These are phyloP conservation scores for Drosophila cyrtoloma DNA, from an alignment of 2,888 invertebrate genomes.

Conservation along the genomic window DNA sequence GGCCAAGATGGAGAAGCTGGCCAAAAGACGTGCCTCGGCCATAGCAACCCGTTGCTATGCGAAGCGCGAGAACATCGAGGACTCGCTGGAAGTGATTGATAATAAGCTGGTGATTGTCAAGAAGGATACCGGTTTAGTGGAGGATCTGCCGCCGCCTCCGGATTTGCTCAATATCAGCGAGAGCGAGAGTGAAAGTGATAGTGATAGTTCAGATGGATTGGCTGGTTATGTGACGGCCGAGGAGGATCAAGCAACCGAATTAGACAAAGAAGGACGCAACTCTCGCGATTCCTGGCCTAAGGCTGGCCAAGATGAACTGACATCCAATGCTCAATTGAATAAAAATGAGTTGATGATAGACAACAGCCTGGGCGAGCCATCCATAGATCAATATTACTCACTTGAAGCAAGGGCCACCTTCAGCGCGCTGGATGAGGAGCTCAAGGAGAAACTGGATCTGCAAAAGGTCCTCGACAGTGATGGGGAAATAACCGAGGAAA, in stretches of 20 bases:
- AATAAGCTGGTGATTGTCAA: constrained; percentile 79
- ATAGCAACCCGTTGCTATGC: constrained; percentile 75
- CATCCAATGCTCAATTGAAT: neutral
- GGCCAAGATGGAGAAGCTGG: constrained; percentile 53
- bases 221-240: constrained; percentile 54
- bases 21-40: constrained; percentile 50
- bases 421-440: constrained; percentile 71
- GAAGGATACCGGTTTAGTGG: constrained; percentile 69
- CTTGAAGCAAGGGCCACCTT: constrained; percentile 60
- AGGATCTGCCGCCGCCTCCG: constrained; percentile 71
- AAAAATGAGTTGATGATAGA: constrained; percentile 23
- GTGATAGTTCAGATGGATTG: constrained; percentile 23
- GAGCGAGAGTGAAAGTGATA: constrained; percentile 41
- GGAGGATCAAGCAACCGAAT: constrained; percentile 13
- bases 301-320: constrained; percentile 46
- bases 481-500: constrained; percentile 66
- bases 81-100: constrained; percentile 80
- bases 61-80: constrained; percentile 77
- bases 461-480: constrained; percentile 57
- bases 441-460: constrained; percentile 72
- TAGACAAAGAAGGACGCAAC: neutral
- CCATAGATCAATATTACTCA: constrained; percentile 62
- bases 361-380: constrained; percentile 18
- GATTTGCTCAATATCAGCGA: constrained; percentile 53
- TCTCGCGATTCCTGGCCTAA: constrained; percentile 48